Conservation (phyloP, 2,797 vertebrate species). For the Chromobotia macracanthus region DNA sequence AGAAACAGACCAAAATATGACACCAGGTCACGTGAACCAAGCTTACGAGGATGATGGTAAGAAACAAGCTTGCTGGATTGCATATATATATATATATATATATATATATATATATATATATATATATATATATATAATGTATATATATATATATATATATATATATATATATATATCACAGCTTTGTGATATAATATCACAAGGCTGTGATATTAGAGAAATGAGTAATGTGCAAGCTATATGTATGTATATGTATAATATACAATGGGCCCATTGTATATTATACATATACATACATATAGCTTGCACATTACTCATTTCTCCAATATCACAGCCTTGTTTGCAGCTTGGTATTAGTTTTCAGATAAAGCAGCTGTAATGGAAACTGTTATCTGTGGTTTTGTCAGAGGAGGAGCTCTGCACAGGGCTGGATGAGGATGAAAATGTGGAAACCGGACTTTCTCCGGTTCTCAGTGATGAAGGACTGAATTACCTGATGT, state of each 20-base stretch:
- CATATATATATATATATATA: too few species aligned
- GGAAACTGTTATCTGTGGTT: constrained; percentile 9
- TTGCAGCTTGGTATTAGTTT: background rate
- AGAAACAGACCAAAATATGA: background rate
- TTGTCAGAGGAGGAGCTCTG: constrained; percentile 60
- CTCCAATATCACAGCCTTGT: background rate
- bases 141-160: too few species aligned
- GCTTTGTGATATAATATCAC: too few species aligned
- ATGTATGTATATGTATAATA: background rate
- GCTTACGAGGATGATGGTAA: constrained; percentile 50
- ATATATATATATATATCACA: too few species aligned
- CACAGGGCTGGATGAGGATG: constrained; percentile 62
- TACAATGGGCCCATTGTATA: too few species aligned
- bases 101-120: too few species aligned
- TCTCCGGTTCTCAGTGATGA: constrained; percentile 71
- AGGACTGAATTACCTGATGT: constrained; percentile 77
- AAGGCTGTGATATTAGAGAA: background rate
- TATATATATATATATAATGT: too few species aligned
- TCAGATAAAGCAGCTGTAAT: background rate
- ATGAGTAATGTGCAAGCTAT: background rate
- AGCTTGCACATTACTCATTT: background rate
- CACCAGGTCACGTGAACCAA: constrained; percentile 42
- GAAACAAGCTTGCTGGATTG: background rate
- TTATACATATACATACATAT: background rate
- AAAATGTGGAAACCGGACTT: constrained; percentile 57